Conservation (phyloP, 2,797 vertebrate species). For the Triplophysa bombifrons region DNA sequence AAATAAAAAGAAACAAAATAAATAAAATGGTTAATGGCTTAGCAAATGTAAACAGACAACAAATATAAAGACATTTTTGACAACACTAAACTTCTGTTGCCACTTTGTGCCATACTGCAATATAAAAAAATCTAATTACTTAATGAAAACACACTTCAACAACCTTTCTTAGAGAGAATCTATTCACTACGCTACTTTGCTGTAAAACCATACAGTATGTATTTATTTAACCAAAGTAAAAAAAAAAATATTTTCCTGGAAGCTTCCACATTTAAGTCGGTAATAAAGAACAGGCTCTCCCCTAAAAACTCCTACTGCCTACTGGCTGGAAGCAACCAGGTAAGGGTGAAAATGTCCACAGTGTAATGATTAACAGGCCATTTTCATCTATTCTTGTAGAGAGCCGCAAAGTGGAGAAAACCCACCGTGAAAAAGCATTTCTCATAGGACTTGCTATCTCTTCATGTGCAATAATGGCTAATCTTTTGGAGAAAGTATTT, state of each 20-base stretch:
- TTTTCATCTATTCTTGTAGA: constrained; percentile 15
- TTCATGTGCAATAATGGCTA: constrained; percentile 15
- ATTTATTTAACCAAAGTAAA: neutral
- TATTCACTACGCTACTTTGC: no score
- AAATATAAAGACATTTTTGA: no score
- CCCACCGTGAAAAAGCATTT: constrained; percentile 3
- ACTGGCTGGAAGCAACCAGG: neutral
- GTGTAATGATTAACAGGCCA: constrained; percentile 29
- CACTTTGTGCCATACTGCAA: neutral
- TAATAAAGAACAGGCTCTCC: constrained; percentile 1
- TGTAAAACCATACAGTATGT: no score
- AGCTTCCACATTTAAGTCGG: neutral
- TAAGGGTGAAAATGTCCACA: constrained; percentile 3
- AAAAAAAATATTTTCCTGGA: neutral
- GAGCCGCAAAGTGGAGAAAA: constrained; percentile 10
- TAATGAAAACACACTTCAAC: no score
- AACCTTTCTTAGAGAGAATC: no score
- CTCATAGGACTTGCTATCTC: constrained; percentile 20
- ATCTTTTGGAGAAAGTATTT: constrained; percentile 36
- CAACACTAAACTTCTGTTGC: neutral
- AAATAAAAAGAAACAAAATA: neutral
- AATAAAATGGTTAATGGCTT: neutral
- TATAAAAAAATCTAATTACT: no score
- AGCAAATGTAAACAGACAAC: neutral
- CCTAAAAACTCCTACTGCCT: neutral